Evolutionary conservation across 53 echinoderm and acorn worm genomes (phyloP).

Genomic region (Echinometra lucunter): DNA sequence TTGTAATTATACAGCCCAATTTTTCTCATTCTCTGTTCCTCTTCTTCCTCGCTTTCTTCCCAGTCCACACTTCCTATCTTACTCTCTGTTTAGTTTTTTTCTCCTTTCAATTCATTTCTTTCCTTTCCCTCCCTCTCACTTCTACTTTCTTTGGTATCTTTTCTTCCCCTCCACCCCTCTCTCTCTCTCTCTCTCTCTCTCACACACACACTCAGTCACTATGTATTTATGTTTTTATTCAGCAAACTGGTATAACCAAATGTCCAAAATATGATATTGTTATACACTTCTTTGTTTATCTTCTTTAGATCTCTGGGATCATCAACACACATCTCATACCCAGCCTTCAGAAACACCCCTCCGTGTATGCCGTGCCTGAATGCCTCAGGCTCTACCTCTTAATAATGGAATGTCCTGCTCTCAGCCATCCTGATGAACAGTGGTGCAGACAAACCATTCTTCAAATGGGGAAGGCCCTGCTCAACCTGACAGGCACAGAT

Average conservation of each 20-base stretch:
- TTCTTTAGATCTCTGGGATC: conserved; percentile 40
- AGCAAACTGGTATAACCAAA: neutral
- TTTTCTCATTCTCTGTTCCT: neutral
- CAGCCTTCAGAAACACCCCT: conserved; percentile 26
- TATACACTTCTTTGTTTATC: neutral
- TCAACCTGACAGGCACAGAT: neutral
- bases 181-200: neutral
- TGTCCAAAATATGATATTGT: neutral
- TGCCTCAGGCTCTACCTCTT: conserved; percentile 67
- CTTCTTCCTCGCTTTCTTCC: neutral
- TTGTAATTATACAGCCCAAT: too few relatives aligned
- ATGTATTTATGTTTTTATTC: too few relatives aligned
- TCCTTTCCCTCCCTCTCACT: neutral
- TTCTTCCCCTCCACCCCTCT: neutral
- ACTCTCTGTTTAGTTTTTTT: neutral
- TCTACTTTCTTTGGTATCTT: too few relatives aligned
- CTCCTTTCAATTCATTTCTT: neutral
- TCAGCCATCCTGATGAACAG: conserved; percentile 33
- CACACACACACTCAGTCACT: too few relatives aligned
- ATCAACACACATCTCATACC: conserved; percentile 55
- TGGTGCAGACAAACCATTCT: conserved; percentile 50
- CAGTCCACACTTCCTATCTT: neutral
- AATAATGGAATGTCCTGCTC: conserved; percentile 68
- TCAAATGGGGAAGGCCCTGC: neutral
- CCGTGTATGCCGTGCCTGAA: conserved; percentile 30